Percentiles rank a stretch among this genome's conserved stretches.
Conservation (phyloP, 2,888 invertebrate genomes). For the Eledone cirrhosa region DNA sequence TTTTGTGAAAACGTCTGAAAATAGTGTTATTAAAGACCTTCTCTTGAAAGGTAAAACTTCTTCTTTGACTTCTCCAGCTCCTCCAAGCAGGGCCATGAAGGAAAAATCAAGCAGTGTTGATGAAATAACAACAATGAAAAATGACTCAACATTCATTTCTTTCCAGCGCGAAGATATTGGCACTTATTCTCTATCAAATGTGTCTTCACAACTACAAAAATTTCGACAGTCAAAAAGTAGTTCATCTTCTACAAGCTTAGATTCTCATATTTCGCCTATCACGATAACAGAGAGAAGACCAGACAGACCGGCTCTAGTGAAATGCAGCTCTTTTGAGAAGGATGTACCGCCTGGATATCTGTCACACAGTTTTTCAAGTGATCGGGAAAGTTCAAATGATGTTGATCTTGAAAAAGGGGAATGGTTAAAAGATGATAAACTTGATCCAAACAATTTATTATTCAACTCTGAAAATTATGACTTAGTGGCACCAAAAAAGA, state of each 20-base stretch:
- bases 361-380: background rate
- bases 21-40: constrained; percentile 77
- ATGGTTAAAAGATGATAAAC: background rate
- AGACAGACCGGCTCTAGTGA: background rate
- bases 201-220: constrained; percentile 69
- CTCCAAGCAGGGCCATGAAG: background rate
- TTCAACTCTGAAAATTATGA: constrained; percentile 65
- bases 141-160: background rate
- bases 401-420: background rate
- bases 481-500: constrained; percentile 45
- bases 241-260: background rate
- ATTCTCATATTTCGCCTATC: background rate
- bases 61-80: background rate
- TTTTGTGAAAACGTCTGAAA: constrained; percentile 69
- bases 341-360: constrained; percentile 34
- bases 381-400: constrained; percentile 12
- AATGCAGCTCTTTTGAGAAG: constrained; percentile 29
- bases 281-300: background rate
- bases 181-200: constrained; percentile 75
- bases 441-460: background rate
- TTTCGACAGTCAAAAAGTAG: background rate
- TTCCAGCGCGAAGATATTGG: background rate
- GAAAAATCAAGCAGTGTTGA: constrained; percentile 13
- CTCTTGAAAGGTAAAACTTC: constrained; percentile 71
- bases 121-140: constrained; percentile 11